Evolutionary conservation across 2,113 vertebrate species (phyloP).

Genomic region (Sialia sialis): DNA sequence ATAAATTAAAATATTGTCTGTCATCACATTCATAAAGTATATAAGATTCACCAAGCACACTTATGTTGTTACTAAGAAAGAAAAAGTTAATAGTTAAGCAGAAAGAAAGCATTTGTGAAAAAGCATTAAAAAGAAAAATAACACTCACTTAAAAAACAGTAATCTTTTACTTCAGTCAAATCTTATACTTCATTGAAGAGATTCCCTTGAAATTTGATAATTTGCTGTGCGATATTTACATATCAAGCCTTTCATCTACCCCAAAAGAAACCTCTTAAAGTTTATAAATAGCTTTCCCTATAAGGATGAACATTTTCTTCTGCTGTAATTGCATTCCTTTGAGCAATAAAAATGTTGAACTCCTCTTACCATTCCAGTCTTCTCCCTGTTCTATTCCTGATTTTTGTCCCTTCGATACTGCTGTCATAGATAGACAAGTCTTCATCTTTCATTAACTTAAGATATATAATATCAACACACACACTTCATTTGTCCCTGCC

Average conservation of each 20-base stretch:
- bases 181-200: not conserved
- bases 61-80: not conserved
- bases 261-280: not conserved
- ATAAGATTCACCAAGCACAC: not conserved
- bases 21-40: not conserved
- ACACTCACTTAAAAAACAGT: not conserved
- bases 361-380: not conserved
- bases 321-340: not conserved
- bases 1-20: not conserved
- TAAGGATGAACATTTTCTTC: conserved; percentile 8
- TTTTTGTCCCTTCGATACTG: not conserved
- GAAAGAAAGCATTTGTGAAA: not conserved
- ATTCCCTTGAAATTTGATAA: not conserved
- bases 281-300: conserved; percentile 26
- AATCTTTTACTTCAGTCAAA: not conserved
- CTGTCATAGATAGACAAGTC: not conserved
- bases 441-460: not conserved
- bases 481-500: not conserved
- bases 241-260: not conserved
- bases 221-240: not conserved
- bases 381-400: not conserved
- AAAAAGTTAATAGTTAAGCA: not conserved
- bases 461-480: not conserved
- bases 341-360: not conserved
- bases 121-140: not conserved